Evolutionary conservation across 2,888 invertebrate species (phyloP), one percentile per base, ranked within the genome.

Genomic region (Aspidapion aeneum): DNA sequence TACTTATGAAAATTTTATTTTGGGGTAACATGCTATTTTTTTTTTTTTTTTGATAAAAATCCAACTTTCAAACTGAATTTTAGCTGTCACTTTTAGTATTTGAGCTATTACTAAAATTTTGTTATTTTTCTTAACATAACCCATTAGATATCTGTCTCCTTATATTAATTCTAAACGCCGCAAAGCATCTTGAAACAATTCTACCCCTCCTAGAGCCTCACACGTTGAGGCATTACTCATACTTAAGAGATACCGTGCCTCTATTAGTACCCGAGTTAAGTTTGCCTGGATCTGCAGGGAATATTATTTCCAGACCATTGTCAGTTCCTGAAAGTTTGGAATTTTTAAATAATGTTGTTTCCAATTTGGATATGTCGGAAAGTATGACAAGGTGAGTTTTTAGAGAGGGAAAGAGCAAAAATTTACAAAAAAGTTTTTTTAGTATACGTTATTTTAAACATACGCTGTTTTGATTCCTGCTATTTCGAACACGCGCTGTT

Each of bases 151-250:
- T 97, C 68, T 94, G 94, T 74, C 89, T 96, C 5, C 81, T 99
- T 63, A 93, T 98, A 68, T 81, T 98, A 73, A 91, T 98, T 21
- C 88, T 98, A 74, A 99, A 98, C 81, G 97, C 98, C 12, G 97
- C 98, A 0, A 88, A 91, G 69, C 88, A 91, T 76, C 91, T 94
- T 76, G 90, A 93, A 57, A 93, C 96, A 16, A 95, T 98, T 85
- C 83, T 93, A 66, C 91, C 96, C 5, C 83, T 98, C 59, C 90
- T 99, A 75, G 96, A 97, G 62, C 92, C 95, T 68, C 94, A 96
- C 77, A 95, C 95, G 0, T 83, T 92, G 60, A 89, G 94, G 61
- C 98, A 99, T 81, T 98, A 98, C 82, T 89, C 90, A 0, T 98
- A 97, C 78, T 82, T 98, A 52, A 84, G 95, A 2, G 96, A 96